Conservation (phyloP, 2,113 vertebrate genomes). For the Psephotus haematonotus region DNA sequence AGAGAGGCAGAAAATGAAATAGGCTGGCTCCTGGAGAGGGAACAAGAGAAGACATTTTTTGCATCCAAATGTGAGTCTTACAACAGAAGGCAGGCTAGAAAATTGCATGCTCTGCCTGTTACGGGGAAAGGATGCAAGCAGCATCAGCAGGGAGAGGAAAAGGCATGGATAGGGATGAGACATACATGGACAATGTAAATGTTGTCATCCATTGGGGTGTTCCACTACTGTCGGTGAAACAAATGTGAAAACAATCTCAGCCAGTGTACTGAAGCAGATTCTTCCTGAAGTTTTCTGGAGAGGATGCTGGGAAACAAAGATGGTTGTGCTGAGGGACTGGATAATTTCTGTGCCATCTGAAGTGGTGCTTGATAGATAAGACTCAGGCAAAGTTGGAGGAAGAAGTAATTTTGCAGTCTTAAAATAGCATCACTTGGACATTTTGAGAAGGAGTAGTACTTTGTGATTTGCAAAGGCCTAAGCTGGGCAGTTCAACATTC, state of each 20-base stretch:
- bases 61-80: background rate
- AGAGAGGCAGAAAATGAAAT: background rate
- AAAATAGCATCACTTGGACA: background rate
- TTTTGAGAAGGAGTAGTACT: background rate
- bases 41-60: background rate
- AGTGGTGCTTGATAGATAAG: background rate
- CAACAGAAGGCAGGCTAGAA: background rate
- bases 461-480: background rate
- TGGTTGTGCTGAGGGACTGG: background rate
- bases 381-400: background rate
- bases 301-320: background rate
- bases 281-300: background rate
- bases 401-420: background rate
- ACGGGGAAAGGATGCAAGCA: background rate
- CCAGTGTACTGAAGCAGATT: background rate
- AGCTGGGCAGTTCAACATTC: background rate
- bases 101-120: background rate
- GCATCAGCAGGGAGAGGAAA: background rate
- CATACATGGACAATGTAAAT: fast-evolving
- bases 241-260: fast-evolving
- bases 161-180: background rate
- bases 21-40: background rate
- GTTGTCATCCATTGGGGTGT: background rate
- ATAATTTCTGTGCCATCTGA: background rate
- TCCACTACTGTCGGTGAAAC: background rate